phyloP scores from a whole-genome alignment of 2,888 invertebrate species.

The Drosophila merina region DNA sequence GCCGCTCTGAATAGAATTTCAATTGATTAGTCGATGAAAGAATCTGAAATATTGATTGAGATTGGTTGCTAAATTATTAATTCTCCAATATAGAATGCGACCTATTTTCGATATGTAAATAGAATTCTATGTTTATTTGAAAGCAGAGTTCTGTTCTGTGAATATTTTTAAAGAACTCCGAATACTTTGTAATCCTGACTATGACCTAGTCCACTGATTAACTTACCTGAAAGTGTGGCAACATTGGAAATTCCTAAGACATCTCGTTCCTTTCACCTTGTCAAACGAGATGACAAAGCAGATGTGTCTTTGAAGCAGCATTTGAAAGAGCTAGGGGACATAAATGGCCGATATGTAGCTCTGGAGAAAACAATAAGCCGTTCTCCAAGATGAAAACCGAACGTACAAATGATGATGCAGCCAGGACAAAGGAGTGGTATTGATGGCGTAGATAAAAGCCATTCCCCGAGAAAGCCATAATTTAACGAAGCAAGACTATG shows the following conservation, averaged over 20 bases:
- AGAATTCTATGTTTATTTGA: too few species aligned
- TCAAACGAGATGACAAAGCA: background rate
- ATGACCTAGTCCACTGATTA: background rate
- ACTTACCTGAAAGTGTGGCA: background rate
- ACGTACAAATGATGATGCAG: constrained; percentile 19
- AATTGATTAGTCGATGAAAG: constrained; percentile 16
- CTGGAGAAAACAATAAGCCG: constrained; percentile 10
- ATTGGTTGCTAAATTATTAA: background rate
- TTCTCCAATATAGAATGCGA: background rate
- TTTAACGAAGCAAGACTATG: constrained; percentile 1
- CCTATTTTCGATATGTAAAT: background rate
- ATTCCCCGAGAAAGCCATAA: constrained; percentile 1
- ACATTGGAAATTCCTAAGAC: background rate
- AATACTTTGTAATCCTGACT: too few species aligned
- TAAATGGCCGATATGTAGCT: background rate
- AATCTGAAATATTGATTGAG: background rate
- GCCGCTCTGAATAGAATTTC: constrained; percentile 27
- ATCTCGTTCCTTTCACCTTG: background rate
- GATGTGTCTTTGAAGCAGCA: background rate
- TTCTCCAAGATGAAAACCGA: constrained; percentile 1
- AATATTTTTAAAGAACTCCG: too few species aligned
- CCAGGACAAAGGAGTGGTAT: constrained; percentile 16
- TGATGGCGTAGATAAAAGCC: constrained; percentile 24
- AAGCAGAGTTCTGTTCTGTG: too few species aligned
- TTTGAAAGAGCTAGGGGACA: constrained; percentile 2